Evolutionary conservation across 2,888 invertebrate genomes (phyloP), one percentile per base, ranked within the genome.

Genomic region (Incurvaria masculella): DNA sequence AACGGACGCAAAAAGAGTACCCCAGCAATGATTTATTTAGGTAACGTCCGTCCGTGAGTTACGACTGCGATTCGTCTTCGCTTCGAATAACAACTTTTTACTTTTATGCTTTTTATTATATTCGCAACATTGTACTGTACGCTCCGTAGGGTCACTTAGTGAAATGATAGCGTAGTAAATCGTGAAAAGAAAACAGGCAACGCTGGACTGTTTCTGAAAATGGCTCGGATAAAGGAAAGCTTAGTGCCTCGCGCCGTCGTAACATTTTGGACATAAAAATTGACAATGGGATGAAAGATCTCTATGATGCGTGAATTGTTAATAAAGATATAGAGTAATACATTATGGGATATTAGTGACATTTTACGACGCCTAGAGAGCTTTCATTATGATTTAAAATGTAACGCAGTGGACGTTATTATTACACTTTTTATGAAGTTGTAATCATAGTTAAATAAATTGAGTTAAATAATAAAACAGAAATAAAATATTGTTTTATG

Each of bases 321-420:
- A 76, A 76, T 78, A 76, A 72, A 75, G 78, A 74, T 76, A 74
- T 75, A 71, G 72, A 69, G 66, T 61, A 59, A 68, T 66, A 68
- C 71, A 73, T 72, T 73, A 75, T 60, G 64, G 66, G 66, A 69
- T 67, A 78, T 78, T 78, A 76, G 75, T 65, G 69, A 63, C 58
- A 57, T 65, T 78, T 76, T 73, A 76, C 64, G 70, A 64, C 3
- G 11, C 11, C 33, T 33, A 33, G 33, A 33, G 33, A 14, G 33
- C 33, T 33, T 33, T 33, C 33, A 33, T 33, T 14, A n/a, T n/a
- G n/a, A n/a, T n/a, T n/a, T n/a, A n/a, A n/a, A n/a, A n/a, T n/a
- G n/a, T n/a, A n/a, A n/a, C n/a, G n/a, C n/a, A n/a, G n/a, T n/a
- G n/a, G n/a, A n/a, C n/a, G n/a, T n/a, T n/a, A n/a, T n/a, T n/a